These are phyloP conservation scores for Diacarnus erythraeanus DNA, from an alignment of 37 sponge, comb jelly and placozoan genomes.

Conservation along the genomic window DNA sequence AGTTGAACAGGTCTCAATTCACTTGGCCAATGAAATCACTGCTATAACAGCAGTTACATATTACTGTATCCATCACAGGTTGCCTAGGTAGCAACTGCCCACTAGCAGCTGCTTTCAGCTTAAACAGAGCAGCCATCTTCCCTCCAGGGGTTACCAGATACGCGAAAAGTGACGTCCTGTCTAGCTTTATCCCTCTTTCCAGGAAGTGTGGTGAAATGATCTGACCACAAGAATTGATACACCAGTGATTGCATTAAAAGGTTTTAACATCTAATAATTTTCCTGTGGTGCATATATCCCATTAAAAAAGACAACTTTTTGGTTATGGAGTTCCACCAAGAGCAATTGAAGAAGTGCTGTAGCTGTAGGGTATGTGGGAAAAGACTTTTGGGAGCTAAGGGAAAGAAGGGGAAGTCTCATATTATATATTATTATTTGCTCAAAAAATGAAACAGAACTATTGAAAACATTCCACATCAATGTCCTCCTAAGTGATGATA, in stretches of 20 bases:
- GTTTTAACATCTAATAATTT: no score
- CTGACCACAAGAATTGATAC: no score
- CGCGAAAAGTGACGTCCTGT: background rate
- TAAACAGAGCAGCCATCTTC: background rate
- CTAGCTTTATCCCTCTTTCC: background rate
- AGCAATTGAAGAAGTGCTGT: background rate
- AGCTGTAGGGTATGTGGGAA: background rate
- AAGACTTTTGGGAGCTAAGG: background rate
- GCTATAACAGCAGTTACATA: no score
- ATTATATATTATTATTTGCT: background rate
- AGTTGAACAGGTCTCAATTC: no score
- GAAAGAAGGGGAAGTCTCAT: background rate
- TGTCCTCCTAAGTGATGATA: background rate
- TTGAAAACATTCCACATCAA: background rate
- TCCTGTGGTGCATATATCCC: no score
- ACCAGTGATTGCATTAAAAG: no score
- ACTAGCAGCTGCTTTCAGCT: background rate
- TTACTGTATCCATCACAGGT: no score
- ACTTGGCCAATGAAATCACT: no score
- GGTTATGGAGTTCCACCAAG: background rate
- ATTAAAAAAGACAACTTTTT: no score
- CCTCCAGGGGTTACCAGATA: background rate
- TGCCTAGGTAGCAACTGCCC: no score
- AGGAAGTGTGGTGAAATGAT: no score
- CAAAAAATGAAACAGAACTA: background rate